phyloP scores from a whole-genome alignment of 35 echinoderm and acorn worm genomes.

The Apostichopus japonicus region DNA sequence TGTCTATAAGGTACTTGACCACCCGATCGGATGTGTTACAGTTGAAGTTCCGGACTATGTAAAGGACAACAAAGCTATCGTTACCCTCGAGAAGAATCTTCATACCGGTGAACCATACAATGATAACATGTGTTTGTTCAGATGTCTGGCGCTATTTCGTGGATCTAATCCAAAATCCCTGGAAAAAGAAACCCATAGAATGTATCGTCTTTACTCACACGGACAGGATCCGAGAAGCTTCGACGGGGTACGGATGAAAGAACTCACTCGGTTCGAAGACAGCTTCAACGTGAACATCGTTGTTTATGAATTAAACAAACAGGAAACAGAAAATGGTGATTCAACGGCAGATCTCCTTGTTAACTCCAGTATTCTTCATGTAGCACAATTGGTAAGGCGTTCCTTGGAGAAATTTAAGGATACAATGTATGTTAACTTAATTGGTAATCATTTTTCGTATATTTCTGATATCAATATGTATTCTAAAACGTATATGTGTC shows the following conservation, averaged over 20 bases:
- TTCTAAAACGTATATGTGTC: neutral
- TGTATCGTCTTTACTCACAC: neutral
- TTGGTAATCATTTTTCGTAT: neutral
- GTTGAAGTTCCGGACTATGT: constrained; percentile 35
- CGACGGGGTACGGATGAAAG: neutral
- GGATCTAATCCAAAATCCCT: neutral
- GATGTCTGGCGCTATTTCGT: constrained; percentile 57
- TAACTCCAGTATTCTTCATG: too few species aligned
- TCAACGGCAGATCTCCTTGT: neutral
- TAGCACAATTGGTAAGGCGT: constrained; percentile 45
- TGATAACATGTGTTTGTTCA: constrained; percentile 65
- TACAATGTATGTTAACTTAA: constrained; percentile 67
- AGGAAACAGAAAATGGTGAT: neutral
- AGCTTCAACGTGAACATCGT: constrained; percentile 41
- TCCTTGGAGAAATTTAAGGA: constrained; percentile 53
- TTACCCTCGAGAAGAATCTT: constrained; percentile 1
- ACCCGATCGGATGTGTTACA: constrained; percentile 46
- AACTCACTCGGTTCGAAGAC: neutral
- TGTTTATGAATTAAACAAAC: constrained; percentile 36
- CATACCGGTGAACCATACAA: neutral
- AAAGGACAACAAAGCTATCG: constrained; percentile 48
- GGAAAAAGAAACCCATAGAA: constrained; percentile 27
- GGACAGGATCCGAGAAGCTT: constrained; percentile 7
- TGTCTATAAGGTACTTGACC: constrained; percentile 51
- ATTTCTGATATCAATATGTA: constrained; percentile 15